Base-by-base conservation (phyloP, 2,113 vertebrate species). In the Seriola dumerili region DNA sequence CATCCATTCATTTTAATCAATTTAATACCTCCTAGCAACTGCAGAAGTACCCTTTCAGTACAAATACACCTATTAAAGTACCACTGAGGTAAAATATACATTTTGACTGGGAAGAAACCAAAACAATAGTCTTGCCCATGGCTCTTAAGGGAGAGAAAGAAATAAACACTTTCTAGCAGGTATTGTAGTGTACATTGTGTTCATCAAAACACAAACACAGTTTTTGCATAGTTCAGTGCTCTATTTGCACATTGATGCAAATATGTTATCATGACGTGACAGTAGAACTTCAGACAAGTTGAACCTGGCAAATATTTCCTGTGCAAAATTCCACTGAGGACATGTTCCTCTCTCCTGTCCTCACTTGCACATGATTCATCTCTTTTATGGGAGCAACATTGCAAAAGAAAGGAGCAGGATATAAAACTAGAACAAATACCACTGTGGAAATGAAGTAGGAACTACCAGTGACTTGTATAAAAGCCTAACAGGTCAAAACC, bases 281-380 rank as follows among this genome's bases (percentile, higher is more conserved):
- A 69, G 61, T n/a, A 11, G 13, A 58, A 32, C 54, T 54, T 42
- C 21, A 10, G 25, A 40, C 12, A 44, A 68, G 71, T n/a, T 12
- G 2, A 78, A 68, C 58, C 25, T 58, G 48, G 44, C 44, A 76
- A 48, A 48, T 36, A 58, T 34, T 65, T 69, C 34, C 72, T 78
- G 44, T 52, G 59, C 13, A 72, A 64, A 80, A 72, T 77, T 75
- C 68, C 76, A 32, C 14, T 3, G 54, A 71, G 32, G 12, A 71
- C 55, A 48, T 0, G n/a, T 17, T 81, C 3, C n/a, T 68, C 57
- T 44, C 2, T 64, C 87, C 52, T 90, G 92, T 71, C 58, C 65
- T 64, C 73, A 80, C 91, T 79, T 91, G 92, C 75, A 81, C 72
- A 84, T 77, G 65, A 91, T 65, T 92, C 74, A 85, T 8, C 21